Conservation (phyloP, 2,888 invertebrate genomes). For the Drosophila merina region DNA sequence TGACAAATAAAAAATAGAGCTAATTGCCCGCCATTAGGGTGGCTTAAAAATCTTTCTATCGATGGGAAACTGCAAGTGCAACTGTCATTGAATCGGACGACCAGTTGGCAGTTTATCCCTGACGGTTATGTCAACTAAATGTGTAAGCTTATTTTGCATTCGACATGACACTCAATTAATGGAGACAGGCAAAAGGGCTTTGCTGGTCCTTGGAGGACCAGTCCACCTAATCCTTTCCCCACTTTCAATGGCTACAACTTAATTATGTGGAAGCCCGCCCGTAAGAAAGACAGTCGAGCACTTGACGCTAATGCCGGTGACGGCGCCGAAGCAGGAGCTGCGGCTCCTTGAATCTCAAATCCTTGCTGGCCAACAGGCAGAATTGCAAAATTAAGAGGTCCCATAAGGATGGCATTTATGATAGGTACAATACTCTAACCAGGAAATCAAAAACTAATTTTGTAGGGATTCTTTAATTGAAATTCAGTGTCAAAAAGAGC, state of each 20-base stretch:
- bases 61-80: slow-evolving; percentile 49
- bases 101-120: slow-evolving; percentile 44
- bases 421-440: background rate
- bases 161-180: slow-evolving; percentile 60
- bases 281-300: slow-evolving; percentile 39
- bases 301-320: slow-evolving; percentile 35
- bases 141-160: slow-evolving; percentile 60
- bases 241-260: slow-evolving; percentile 44
- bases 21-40: slow-evolving; percentile 59
- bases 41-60: slow-evolving; percentile 64
- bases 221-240: slow-evolving; percentile 42
- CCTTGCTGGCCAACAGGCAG: slow-evolving; percentile 9
- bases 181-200: slow-evolving; percentile 20
- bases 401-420: slow-evolving; percentile 1
- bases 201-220: background rate
- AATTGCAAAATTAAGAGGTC: slow-evolving; percentile 13
- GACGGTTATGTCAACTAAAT: slow-evolving; percentile 39
- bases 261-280: slow-evolving; percentile 47
- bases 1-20: slow-evolving; percentile 4
- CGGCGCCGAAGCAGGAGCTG: slow-evolving; percentile 1
- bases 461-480: background rate
- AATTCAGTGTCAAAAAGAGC: background rate
- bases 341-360: slow-evolving; percentile 41
- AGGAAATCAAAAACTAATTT: background rate
- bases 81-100: slow-evolving; percentile 34